Base-by-base conservation (phyloP, 2,888 invertebrate genomes). In the Sesamia inferens region DNA sequence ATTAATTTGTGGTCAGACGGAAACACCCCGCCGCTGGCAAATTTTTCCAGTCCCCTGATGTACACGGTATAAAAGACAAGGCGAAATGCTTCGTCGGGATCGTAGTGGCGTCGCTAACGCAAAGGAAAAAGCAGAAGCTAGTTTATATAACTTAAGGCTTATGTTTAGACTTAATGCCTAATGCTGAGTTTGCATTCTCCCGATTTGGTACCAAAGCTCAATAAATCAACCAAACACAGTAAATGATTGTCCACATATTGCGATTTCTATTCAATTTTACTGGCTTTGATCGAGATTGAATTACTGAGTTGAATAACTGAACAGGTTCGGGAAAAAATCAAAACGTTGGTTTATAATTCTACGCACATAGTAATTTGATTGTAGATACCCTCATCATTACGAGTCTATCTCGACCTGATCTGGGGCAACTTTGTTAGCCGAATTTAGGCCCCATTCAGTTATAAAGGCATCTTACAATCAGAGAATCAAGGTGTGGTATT, bases 311-410 rank as follows among this genome's bases (percentile, higher is more conserved):
- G 39, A 39, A 39, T 39, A 39, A 31, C 31, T 31, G 39, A 39
- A 39, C 31, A 31, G 31, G 7, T 39, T 39, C 39, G 39, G 6
- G 39, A 61, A 81, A 71, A 81, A 65, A 58, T 65, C 24, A 47
- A 22, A 68, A 48, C 47, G 63, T 73, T 31, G 16, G 31, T 61
- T 31, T 63, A 59, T 67, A 54, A 69, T 73, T 81, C 67, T 57
- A 48, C 70, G 71, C 71, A 72, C 78, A 76, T 62, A 62, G 78
- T 76, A 76, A 76, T 75, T 81, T 71, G 71, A 84, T 65, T 74
- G 31, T 31, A 31, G 31, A 65, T 74, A 84, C 84, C 76, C 83
- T 85, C 59, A 76, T 81, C 83, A 85, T 80, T 74, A 78, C 8
- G 19, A 66, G n/a, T 39, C 58, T 85, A 81, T 78, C 76, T 71